Evolutionary conservation across 2,113 vertebrate genomes (phyloP), one percentile per base, ranked within the genome.

Genomic region (Cavia porcellus): DNA sequence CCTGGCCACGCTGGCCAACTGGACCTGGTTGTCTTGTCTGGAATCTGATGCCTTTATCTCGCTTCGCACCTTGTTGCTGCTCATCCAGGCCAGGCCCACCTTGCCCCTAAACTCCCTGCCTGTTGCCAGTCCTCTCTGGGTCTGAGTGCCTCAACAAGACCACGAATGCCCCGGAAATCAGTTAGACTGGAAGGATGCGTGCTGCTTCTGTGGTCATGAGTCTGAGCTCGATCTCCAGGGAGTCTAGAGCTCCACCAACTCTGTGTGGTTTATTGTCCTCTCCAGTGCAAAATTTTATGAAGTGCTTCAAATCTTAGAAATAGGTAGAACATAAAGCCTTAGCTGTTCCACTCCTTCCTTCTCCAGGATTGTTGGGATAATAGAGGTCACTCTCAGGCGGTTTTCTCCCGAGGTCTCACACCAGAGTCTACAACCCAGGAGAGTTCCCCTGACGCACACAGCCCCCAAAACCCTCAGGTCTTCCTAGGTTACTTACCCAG

Each of bases 291-390:
- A 61, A 22, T 81, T 83, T 61, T 87, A 42, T 61, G 72, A 95
- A 84, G 32, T 61, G 84, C 70, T 74, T 90, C 57, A 47, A 17
- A 80, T 88, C 80, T 57, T 85, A 77, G 80, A 95, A 86, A 70
- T 66, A 72, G 50, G 3, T 42, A 81, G 74, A 90, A 79, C 24
- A 38, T 35, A 70, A 93, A 42, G 80, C 17, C n/a, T 47, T 75
- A 22, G n/a, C 50, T 3, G 8, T 32, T 84, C 91, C 25, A 19
- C 35, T 86, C 38, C 38, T 52, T 90, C 32, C 28, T 81, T 47
- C 47, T 84, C 47, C 1, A 6, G 75, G 94, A 35, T 82, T 59
- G 9, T 62, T 55, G 81, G 70, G 20, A 38, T 24, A 38, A n/a
- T 35, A 24, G 72, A 61, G 75, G 30, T 47, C 22, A 55, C 64